Evolutionary conservation across 2,888 invertebrate genomes (phyloP).

Genomic region (Tipula unca): DNA sequence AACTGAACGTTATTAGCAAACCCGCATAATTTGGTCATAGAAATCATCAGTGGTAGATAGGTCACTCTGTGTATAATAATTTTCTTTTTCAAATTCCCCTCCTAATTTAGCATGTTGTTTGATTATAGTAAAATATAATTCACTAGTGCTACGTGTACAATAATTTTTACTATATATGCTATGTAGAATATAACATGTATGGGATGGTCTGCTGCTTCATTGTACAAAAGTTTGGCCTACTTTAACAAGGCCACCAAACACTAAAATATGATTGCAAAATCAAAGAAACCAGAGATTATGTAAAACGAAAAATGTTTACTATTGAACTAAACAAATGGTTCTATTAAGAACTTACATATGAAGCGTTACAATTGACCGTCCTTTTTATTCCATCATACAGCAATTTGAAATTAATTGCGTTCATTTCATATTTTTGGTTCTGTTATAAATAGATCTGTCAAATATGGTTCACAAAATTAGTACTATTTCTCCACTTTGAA

Average conservation of each 20-base stretch:
- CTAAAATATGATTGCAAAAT: not conserved
- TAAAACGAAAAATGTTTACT: not conserved
- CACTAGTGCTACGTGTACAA: not conserved
- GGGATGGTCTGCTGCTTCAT: not conserved
- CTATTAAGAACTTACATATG: not conserved
- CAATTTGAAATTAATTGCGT: too few relatives aligned
- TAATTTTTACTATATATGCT: not conserved
- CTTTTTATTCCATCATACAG: too few relatives aligned
- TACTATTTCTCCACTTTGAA: too few relatives aligned
- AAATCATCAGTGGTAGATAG: not conserved
- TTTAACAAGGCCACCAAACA: not conserved
- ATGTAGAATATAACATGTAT: not conserved
- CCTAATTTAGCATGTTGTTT: not conserved
- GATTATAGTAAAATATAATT: not conserved
- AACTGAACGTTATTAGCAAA: not conserved
- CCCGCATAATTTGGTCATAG: not conserved
- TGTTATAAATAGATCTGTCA: too few relatives aligned
- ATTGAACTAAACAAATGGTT: not conserved
- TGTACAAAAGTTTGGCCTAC: not conserved
- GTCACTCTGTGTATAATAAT: not conserved
- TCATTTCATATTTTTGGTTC: too few relatives aligned
- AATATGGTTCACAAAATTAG: too few relatives aligned
- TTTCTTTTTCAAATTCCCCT: not conserved
- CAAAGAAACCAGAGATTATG: not conserved
- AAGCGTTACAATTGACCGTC: not conserved